phyloP scores from a whole-genome alignment of 2,797 vertebrate genomes.

The Oryzias sinensis region DNA sequence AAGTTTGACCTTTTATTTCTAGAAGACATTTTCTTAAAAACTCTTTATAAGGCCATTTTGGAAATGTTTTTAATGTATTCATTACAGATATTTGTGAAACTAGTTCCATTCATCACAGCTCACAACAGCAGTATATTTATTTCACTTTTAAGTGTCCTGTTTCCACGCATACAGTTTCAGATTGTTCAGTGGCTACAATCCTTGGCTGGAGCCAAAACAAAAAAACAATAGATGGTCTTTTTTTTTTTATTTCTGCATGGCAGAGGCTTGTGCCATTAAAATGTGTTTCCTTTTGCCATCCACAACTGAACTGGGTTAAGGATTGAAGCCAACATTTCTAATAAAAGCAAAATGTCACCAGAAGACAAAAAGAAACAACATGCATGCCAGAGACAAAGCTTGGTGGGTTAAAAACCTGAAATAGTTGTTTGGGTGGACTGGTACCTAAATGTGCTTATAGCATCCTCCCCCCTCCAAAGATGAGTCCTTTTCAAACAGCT shows the following conservation, averaged over 20 bases:
- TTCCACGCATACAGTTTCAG: constrained; percentile 43
- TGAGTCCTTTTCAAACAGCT: constrained; percentile 42
- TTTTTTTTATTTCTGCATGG: constrained; percentile 28
- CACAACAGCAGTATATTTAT: constrained; percentile 60
- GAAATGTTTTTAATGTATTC: constrained; percentile 69
- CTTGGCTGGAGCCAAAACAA: constrained; percentile 29
- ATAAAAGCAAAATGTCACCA: constrained; percentile 49
- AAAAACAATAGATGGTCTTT: constrained; percentile 48
- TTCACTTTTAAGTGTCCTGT: constrained; percentile 56
- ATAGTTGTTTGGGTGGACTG: constrained; percentile 30
- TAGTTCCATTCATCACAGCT: constrained; percentile 66
- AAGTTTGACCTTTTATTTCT: constrained; percentile 75
- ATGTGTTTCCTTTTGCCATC: constrained; percentile 47
- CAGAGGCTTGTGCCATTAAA: constrained; percentile 51
- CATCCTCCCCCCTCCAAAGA: constrained; percentile 16
- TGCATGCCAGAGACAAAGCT: constrained; percentile 54
- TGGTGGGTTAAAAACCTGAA: constrained; percentile 37
- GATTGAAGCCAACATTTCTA: constrained; percentile 50
- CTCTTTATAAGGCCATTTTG: constrained; percentile 79
- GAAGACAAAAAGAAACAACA: constrained; percentile 50
- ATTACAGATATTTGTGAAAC: constrained; percentile 71
- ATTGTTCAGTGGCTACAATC: constrained; percentile 52
- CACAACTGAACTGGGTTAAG: constrained; percentile 34
- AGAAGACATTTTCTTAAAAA: constrained; percentile 78
- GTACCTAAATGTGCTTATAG: constrained; percentile 46